Conservation (phyloP, 2,113 vertebrate genomes). For the Xenopus laevis region DNA sequence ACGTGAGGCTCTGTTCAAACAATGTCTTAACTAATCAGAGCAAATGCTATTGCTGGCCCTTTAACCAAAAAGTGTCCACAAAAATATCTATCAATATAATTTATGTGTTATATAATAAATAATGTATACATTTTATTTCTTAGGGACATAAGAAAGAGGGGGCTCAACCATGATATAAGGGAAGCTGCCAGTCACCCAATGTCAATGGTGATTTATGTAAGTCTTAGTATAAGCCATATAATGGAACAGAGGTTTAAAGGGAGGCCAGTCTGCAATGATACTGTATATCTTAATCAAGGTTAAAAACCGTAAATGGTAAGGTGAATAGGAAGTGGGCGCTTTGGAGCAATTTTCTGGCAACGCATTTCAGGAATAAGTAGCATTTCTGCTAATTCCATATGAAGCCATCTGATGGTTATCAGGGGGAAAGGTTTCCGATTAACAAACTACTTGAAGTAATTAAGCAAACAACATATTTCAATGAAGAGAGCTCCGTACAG, state of each 20-base stretch:
- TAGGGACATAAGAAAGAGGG: no score
- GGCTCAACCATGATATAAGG: no score
- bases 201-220: no score
- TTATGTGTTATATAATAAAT: no score
- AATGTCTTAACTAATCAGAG: no score
- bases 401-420: conserved; percentile 26
- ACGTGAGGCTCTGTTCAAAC: no score
- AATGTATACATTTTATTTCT: no score
- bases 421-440: conserved; percentile 31
- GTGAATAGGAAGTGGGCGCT: conserved; percentile 24
- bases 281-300: conserved; percentile 39
- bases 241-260: neutral
- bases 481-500: conserved; percentile 19
- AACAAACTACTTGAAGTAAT: conserved; percentile 39
- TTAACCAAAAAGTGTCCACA: no score
- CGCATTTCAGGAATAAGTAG: conserved; percentile 18
- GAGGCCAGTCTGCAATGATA: conserved; percentile 36
- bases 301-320: conserved; percentile 35
- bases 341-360: conserved; percentile 34
- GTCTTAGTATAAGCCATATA: no score
- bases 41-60: no score
- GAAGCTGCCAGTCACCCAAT: no score
- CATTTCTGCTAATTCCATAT: conserved; percentile 1
- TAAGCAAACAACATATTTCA: conserved; percentile 35
- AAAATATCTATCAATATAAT: no score